These are phyloP conservation scores for Holothuria leucospilota DNA, from an alignment of 53 echinoderm and acorn worm genomes.

Conservation along the genomic window DNA sequence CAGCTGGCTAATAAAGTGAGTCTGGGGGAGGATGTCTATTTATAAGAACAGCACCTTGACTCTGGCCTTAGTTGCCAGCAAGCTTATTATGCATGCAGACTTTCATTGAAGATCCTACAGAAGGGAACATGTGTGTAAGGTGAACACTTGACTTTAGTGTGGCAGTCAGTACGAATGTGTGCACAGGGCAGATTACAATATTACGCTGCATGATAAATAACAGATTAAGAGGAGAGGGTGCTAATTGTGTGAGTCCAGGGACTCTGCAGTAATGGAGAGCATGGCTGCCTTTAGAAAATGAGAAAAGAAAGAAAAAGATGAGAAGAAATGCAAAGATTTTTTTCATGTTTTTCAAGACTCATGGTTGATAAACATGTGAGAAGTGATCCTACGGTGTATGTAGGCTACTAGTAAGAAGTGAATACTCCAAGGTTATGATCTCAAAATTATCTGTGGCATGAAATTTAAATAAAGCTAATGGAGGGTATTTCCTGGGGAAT, in stretches of 20 bases:
- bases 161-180: constrained; percentile 30
- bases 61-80: constrained; percentile 81
- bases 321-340: too few relatives aligned
- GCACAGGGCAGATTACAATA: constrained; percentile 43
- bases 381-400: too few relatives aligned
- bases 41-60: constrained; percentile 73
- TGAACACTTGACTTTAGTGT: constrained; percentile 32
- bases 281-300: too few relatives aligned
- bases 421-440: too few relatives aligned
- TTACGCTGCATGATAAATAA: constrained; percentile 20
- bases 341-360: too few relatives aligned
- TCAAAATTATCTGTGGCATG: too few relatives aligned
- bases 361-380: too few relatives aligned
- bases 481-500: too few relatives aligned
- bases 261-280: neutral
- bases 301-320: too few relatives aligned
- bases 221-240: constrained; percentile 35
- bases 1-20: too few relatives aligned
- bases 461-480: too few relatives aligned
- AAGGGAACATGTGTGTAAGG: constrained; percentile 33
- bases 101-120: constrained; percentile 47
- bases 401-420: too few relatives aligned
- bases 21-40: constrained; percentile 63
- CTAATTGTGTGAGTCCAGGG: constrained; percentile 34
- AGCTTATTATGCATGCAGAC: constrained; percentile 90